phyloP scores from a whole-genome alignment of 2,113 vertebrate species.

The Bos javanicus region DNA sequence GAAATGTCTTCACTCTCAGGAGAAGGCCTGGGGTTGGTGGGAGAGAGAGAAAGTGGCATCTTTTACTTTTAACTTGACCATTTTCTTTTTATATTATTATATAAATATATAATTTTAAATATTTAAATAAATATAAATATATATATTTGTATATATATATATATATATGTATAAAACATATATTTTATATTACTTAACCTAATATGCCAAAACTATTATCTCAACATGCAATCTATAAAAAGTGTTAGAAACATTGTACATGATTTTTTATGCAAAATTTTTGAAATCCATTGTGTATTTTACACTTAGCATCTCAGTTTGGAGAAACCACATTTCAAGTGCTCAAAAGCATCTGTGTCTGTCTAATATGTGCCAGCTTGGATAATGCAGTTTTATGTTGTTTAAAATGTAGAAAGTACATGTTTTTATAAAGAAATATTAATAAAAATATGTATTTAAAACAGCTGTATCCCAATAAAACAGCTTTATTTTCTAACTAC shows the following conservation, averaged over 20 bases:
- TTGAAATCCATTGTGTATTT: neutral
- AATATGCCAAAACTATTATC: neutral
- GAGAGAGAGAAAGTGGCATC: neutral
- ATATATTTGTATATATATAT: too few species aligned
- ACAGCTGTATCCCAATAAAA: neutral
- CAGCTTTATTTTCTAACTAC: neutral
- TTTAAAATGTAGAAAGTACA: neutral
- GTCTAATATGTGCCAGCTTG: neutral
- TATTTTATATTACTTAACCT: neutral
- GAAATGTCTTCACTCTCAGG: neutral
- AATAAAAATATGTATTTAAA: neutral
- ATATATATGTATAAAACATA: too few species aligned
- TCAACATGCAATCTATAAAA: neutral
- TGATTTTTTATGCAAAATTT: neutral
- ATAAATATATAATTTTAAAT: too few species aligned
- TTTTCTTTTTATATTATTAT: neutral
- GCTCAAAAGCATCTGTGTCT: accelerated
- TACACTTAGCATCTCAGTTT: neutral
- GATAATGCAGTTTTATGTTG: neutral
- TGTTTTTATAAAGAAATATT: neutral
- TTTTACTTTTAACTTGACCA: neutral
- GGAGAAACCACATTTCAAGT: neutral
- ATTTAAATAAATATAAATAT: too few species aligned
- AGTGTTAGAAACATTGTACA: neutral
- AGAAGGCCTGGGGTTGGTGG: neutral